Evolutionary conservation across 1,140 invertebrate genomes (phyloP).

Genomic region (Calephelis nemesis): DNA sequence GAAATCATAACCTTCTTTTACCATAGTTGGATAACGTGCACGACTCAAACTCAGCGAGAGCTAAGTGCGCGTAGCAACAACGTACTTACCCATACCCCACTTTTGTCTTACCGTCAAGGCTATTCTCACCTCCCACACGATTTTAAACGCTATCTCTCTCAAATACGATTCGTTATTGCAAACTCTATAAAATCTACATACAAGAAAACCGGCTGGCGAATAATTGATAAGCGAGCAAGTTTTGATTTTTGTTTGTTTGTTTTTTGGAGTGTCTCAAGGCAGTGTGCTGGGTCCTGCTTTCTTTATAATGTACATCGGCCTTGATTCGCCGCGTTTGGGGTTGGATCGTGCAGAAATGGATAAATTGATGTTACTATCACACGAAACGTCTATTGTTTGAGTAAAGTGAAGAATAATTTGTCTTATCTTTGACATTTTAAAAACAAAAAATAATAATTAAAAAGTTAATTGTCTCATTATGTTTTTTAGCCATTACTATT

Average conservation of each 20-base stretch:
- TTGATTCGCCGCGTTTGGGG: slow-evolving; percentile 1
- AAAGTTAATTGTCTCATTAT: no score
- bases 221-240: slow-evolving; percentile 23
- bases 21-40: neutral
- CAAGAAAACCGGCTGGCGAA: slow-evolving; percentile 18
- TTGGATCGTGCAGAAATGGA: slow-evolving; percentile 1
- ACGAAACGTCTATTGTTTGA: neutral
- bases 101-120: slow-evolving; percentile 13
- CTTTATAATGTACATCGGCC: slow-evolving; percentile 14
- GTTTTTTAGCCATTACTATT: no score
- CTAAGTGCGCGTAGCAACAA: slow-evolving; percentile 12
- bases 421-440: no score
- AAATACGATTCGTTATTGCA: neutral
- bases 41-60: neutral
- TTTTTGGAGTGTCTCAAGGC: slow-evolving; percentile 21
- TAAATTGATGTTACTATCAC: slow-evolving; percentile 5
- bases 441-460: no score
- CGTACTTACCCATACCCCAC: slow-evolving; percentile 17
- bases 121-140: neutral
- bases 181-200: neutral
- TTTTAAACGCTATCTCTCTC: neutral
- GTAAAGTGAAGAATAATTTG: no score
- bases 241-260: slow-evolving; percentile 20
- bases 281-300: neutral
- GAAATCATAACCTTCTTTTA: neutral